Evolutionary conservation across 53 echinoderm and acorn worm species (phyloP).

Genomic region (Mesocentrotus franciscanus): DNA sequence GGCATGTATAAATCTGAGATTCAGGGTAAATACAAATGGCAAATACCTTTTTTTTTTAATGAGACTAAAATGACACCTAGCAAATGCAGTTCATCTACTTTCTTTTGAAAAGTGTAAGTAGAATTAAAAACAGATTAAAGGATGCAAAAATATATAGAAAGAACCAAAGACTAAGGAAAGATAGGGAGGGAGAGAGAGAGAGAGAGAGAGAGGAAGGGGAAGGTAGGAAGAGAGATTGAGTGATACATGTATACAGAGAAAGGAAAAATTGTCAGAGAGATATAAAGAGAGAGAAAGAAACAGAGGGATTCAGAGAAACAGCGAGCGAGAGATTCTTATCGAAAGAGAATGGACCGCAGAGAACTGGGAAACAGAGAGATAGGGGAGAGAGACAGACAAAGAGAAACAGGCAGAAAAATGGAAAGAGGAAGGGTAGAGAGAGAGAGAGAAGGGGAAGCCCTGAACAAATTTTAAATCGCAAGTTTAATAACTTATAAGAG

Average conservation of each 20-base stretch:
- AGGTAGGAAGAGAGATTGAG: background rate
- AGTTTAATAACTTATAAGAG: no score
- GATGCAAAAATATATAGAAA: background rate
- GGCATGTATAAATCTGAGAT: no score
- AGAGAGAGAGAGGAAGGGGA: background rate
- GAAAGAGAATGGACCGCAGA: background rate
- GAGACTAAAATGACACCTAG: no score
- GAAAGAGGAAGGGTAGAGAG: background rate
- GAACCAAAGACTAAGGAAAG: background rate
- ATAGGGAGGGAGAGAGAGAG: slow-evolving; percentile 9
- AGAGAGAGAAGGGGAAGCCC: no score
- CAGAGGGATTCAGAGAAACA: background rate
- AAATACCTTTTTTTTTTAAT: no score
- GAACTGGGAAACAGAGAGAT: background rate
- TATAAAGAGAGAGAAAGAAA: background rate
- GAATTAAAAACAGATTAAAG: background rate
- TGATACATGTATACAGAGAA: background rate
- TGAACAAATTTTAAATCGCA: no score
- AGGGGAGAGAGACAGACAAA: background rate
- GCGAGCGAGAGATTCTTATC: background rate
- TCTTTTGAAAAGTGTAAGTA: no score
- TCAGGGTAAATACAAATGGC: no score
- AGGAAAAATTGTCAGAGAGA: background rate
- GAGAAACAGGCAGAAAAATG: background rate
- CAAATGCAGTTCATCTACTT: no score